A percentile compares a stretch with the other conserved stretches of the same genome.
These are phyloP conservation scores for Serranus cabrilla DNA, from an alignment of 2,797 vertebrate species.

Conservation along the genomic window DNA sequence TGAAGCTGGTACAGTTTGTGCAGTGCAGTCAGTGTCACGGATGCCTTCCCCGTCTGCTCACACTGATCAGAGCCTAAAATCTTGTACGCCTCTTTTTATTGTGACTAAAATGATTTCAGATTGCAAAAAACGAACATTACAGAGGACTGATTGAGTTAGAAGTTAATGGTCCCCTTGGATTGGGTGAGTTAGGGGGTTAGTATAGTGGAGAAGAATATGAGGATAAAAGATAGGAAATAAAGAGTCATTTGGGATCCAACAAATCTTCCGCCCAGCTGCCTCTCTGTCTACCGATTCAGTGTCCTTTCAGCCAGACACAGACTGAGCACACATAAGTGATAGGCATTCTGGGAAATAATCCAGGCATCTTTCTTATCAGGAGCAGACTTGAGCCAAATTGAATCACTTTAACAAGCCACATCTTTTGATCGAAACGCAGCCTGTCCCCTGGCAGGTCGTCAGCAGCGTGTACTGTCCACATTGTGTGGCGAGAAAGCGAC, in stretches of 20 bases:
- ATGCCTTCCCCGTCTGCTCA: not conserved
- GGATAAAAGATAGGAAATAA: conserved; percentile 1
- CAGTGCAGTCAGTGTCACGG: conserved; percentile 14
- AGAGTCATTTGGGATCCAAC: conserved; percentile 10
- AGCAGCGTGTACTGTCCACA: not conserved
- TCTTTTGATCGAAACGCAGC: conserved; percentile 36
- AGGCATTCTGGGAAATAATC: conserved; percentile 65
- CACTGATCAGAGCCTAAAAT: not conserved
- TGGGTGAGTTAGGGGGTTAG: no score
- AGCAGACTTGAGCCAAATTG: conserved; percentile 55
- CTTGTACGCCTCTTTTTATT: not conserved
- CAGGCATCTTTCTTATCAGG: conserved; percentile 55
- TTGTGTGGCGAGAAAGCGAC: conserved; percentile 49
- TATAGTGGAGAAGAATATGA: not conserved
- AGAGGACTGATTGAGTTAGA: not conserved
- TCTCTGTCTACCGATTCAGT: conserved; percentile 14
- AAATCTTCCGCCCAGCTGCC: conserved; percentile 30
- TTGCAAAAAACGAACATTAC: not conserved
- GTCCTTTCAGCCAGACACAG: conserved; percentile 25
- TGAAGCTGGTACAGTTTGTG: conserved; percentile 47
- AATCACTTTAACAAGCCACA: conserved; percentile 52
- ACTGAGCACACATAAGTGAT: conserved; percentile 27
- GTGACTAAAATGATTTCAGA: not conserved
- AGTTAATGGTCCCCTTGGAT: not conserved
- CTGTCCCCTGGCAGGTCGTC: conserved; percentile 11